Conservation (phyloP, 2,797 vertebrate genomes). For the Galago senegalensis region DNA sequence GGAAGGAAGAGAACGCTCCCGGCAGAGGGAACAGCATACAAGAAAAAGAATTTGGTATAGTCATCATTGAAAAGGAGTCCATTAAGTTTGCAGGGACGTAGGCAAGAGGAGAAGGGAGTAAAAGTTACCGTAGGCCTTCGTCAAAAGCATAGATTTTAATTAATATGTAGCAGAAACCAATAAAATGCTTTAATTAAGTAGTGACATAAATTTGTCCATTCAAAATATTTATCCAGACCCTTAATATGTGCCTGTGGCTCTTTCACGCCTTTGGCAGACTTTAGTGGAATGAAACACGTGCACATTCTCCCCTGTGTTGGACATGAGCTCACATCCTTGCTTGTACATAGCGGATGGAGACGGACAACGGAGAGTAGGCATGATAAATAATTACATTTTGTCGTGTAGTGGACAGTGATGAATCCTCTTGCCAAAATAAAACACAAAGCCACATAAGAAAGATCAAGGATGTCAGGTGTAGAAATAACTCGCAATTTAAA, state of each 20-base stretch:
- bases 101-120: not conserved
- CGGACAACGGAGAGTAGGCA: not conserved
- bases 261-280: not conserved
- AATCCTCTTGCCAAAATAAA: slow-evolving; percentile 21
- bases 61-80: not conserved
- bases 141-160: not conserved
- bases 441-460: not conserved
- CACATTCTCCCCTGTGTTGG: not conserved
- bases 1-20: not conserved
- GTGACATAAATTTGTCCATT: not conserved
- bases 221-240: not conserved
- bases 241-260: not conserved
- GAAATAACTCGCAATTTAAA: not conserved
- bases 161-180: not conserved
- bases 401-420: not conserved
- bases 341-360: not conserved
- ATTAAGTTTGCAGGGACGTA: not conserved
- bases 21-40: not conserved
- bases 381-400: not conserved
- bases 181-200: slow-evolving; percentile 27
- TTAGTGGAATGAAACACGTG: not conserved
- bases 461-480: not conserved
- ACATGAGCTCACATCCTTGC: not conserved
- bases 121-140: not conserved
- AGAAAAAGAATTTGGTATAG: not conserved